These are phyloP conservation scores for Nasonovia ribisnigri DNA, from an alignment of 2,888 invertebrate genomes.

Conservation along the genomic window DNA sequence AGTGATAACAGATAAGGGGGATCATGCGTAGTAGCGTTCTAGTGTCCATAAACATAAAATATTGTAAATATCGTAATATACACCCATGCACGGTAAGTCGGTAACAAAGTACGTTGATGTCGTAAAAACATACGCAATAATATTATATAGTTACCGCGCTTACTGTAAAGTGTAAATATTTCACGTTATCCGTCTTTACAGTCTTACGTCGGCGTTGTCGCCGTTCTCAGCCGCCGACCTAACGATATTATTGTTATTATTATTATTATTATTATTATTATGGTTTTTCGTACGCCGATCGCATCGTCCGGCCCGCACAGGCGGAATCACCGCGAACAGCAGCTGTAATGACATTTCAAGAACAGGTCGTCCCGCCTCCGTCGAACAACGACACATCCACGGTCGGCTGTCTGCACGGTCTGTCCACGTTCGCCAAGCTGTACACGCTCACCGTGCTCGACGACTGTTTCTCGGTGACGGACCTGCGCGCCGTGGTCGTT, in stretches of 20 bases:
- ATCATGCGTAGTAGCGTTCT: not conserved
- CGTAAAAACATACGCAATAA: not conserved
- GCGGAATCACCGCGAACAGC: not conserved
- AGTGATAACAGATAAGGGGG: not conserved
- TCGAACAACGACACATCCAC: constrained; percentile 48
- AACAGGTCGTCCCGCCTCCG: constrained; percentile 22
- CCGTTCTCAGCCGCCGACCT: not conserved
- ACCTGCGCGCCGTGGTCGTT: constrained; percentile 37
- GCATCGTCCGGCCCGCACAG: not conserved
- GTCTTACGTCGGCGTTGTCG: not conserved
- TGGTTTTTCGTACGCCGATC: not conserved
- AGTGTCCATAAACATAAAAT: not conserved
- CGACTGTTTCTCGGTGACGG: constrained; percentile 55
- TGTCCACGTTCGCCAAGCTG: constrained; percentile 54
- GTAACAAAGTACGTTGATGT: not conserved
- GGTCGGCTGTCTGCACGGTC: constrained; percentile 54
- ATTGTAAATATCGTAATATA: not conserved
- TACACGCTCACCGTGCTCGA: constrained; percentile 49
- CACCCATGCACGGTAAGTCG: not conserved
- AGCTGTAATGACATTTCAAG: constrained; percentile 60
- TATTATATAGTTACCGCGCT: not conserved
- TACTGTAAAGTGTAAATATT: not conserved
- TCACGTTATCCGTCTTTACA: not conserved
- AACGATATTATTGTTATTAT: not conserved
- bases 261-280: not conserved